These are phyloP conservation scores for Pseudomyrmex gracilis DNA, from an alignment of 1,140 invertebrate genomes.

Conservation along the genomic window DNA sequence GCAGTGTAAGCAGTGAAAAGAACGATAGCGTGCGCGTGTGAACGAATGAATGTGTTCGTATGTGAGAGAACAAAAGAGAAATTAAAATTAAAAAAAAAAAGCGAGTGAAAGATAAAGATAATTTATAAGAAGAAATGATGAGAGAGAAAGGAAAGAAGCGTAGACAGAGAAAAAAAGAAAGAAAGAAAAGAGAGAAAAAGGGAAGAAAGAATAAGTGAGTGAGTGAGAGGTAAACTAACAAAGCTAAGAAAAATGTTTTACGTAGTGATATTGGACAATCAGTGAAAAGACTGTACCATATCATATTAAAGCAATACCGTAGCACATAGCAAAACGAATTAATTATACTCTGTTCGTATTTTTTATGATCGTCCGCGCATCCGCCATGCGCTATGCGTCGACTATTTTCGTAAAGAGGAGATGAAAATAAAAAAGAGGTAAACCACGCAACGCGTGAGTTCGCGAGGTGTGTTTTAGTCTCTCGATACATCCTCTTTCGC, in stretches of 20 bases:
- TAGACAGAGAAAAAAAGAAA: background rate
- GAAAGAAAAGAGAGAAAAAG: background rate
- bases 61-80: conserved; percentile 8
- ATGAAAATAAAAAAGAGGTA: background rate
- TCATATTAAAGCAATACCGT: conserved; percentile 84
- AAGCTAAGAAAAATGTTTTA: conserved; percentile 72
- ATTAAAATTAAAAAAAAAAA: conserved; percentile 25
- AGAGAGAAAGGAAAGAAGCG: background rate
- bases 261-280: conserved; percentile 86
- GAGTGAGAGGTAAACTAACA: conserved; percentile 34
- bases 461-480: conserved; percentile 11
- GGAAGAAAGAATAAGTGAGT: background rate
- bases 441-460: conserved; percentile 1
- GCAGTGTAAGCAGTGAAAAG: conserved; percentile 75
- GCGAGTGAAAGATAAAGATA: conserved; percentile 9
- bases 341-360: conserved; percentile 70
- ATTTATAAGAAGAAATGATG: conserved; percentile 4
- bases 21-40: conserved; percentile 42
- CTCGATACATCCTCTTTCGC: conserved; percentile 33
- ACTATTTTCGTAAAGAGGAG: conserved; percentile 42
- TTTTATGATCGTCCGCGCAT: conserved; percentile 63
- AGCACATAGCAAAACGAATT: conserved; percentile 76
- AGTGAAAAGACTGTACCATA: conserved; percentile 86
- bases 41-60: conserved; percentile 42
- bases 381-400: conserved; percentile 37